Evolutionary conservation across 2,113 vertebrate genomes (phyloP).

Genomic region (Xiphophorus couchianus): DNA sequence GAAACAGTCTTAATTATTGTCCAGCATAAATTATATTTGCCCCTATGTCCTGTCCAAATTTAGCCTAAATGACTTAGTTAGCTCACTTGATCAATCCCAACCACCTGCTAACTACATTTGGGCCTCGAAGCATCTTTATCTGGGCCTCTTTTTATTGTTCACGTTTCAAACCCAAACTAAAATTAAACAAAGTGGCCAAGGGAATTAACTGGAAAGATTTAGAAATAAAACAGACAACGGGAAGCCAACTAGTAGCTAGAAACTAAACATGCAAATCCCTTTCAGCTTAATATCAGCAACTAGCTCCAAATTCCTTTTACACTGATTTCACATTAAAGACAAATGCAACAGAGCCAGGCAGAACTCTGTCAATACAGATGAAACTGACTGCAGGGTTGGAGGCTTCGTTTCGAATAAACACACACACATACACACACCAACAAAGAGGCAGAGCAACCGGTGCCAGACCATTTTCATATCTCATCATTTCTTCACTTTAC

Average conservation of each 20-base stretch:
- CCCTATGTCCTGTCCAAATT: no score
- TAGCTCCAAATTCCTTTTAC: slow-evolving; percentile 47
- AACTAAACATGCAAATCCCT: slow-evolving; percentile 53
- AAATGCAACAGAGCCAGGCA: slow-evolving; percentile 48
- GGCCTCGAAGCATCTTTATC: no score
- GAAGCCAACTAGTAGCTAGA: slow-evolving; percentile 11
- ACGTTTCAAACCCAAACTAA: no score
- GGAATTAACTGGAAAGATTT: background rate
- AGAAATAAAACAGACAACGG: background rate
- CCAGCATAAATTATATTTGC: no score
- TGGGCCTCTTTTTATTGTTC: no score
- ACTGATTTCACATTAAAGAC: slow-evolving; percentile 60
- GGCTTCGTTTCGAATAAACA: slow-evolving; percentile 40
- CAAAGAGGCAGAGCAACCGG: background rate
- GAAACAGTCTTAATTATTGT: no score
- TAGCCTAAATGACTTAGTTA: no score
- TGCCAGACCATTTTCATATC: slow-evolving; percentile 35
- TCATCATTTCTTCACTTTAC: slow-evolving; percentile 57
- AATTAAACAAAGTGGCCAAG: background rate
- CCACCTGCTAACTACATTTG: no score
- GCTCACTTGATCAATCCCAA: no score
- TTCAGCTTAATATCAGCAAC: slow-evolving; percentile 48
- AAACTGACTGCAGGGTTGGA: slow-evolving; percentile 23
- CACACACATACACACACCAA: slow-evolving; percentile 24
- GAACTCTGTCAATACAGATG: slow-evolving; percentile 47